Evolutionary conservation across 2,113 vertebrate species (phyloP), one percentile per base, ranked within the genome.

Genomic region (Hiodon tergisus): DNA sequence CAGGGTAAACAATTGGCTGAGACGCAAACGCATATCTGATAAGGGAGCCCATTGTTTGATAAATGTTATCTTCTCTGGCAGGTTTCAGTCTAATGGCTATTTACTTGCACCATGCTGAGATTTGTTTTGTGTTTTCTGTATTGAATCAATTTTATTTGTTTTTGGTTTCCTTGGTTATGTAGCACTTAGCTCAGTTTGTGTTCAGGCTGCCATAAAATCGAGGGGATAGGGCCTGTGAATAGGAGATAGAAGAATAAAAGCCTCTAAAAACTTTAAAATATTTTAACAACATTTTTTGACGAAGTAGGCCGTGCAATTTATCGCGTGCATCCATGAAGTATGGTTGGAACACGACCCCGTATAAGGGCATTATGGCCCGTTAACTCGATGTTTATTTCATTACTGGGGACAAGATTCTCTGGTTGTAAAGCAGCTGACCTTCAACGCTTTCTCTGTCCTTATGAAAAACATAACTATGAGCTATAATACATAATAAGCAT

Each of bases 41-140:
- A 75, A 75, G 51, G 14, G 73, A 61, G 48, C 55, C 55, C 70
- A 0, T 78, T 79, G 57, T 81, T 58, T 31, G 54, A 13, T 80
- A 75, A 81, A 72, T 81, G 73, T 81, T 83, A 78, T 66, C 65
- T 54, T 77, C 67, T 78, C 76, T 82, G 65, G 66, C 79, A 69
- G 66, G 62, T 4, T 72, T 77, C 83, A 82, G 69, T 61, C 3
- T 73, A 51, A 69, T 82, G 31, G 31, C 31, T 48, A 78, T 67
- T 79, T 74, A 78, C 63, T 59, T 78, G 74, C 69, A 54, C 17
- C 5, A 46, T 57, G 60, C 13, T 52, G 48, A n/a, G 6, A 59
- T 47, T 48, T 58, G 10, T 3, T 4, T 48, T 31, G 4, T 59
- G 55, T 67, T 69, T 67, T 82, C 76, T 81, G 58, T 76, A 65